Conservation (phyloP, 2,888 invertebrate genomes). For the Leucozona laternaria region DNA sequence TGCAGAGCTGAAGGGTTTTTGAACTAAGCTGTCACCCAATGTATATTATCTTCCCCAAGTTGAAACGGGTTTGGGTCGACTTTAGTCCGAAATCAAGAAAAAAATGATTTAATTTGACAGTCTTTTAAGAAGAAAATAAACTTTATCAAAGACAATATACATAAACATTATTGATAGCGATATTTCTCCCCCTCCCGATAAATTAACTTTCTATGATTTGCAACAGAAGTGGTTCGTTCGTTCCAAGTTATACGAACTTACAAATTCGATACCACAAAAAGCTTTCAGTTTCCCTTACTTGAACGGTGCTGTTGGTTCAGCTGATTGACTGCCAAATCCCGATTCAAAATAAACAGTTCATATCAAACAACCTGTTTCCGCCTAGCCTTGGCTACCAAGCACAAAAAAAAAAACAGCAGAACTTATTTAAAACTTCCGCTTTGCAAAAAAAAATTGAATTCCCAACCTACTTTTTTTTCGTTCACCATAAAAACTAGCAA, state of each 20-base stretch:
- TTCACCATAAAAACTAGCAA: neutral
- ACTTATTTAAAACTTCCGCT: constrained; percentile 34
- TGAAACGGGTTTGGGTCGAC: too few species aligned
- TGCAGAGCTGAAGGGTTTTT: too few species aligned
- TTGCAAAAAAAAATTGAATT: constrained; percentile 7
- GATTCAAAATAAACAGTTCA: constrained; percentile 29
- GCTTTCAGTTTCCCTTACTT: neutral
- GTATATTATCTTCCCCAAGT: too few species aligned
- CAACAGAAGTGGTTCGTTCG: neutral
- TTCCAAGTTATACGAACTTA: neutral
- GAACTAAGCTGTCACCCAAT: too few species aligned
- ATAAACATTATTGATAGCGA: neutral
- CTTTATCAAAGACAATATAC: too few species aligned
- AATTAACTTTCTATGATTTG: neutral
- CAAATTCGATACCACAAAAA: constrained; percentile 1
- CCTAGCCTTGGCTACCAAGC: neutral
- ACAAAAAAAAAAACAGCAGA: constrained; percentile 15
- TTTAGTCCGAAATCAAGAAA: too few species aligned
- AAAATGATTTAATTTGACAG: too few species aligned
- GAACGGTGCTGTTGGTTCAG: neutral
- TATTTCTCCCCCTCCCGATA: neutral
- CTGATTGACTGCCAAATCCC: constrained; percentile 19
- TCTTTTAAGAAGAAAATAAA: too few species aligned
- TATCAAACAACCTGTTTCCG: constrained; percentile 46
- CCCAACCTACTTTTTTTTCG: neutral